These are phyloP conservation scores for Molossus molossus DNA, from an alignment of 2,797 vertebrate genomes.

Conservation along the genomic window DNA sequence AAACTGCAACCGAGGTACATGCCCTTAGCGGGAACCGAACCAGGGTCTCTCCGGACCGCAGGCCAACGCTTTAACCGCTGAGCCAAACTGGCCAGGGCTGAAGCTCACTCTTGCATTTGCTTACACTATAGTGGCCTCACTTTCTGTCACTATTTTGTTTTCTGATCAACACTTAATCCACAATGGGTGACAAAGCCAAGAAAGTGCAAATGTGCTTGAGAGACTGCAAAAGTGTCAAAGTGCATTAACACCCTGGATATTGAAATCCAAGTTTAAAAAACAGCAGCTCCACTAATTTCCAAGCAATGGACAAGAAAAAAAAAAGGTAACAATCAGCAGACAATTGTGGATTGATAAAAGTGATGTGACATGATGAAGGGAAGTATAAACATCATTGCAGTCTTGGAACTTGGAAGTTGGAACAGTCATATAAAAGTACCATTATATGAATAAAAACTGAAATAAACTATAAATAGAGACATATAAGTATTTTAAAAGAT, in stretches of 20 bases:
- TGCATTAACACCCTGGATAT: neutral
- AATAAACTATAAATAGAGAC: neutral
- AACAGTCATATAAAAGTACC: neutral
- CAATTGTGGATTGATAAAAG: neutral
- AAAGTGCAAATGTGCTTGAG: conserved; percentile 24
- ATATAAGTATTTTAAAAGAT: neutral
- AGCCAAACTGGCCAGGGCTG: too few species aligned
- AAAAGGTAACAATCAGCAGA: neutral
- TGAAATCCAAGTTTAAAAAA: conserved; percentile 23
- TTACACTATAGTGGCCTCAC: neutral
- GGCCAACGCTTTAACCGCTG: too few species aligned
- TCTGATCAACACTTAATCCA: conserved; percentile 12
- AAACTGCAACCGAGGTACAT: too few species aligned
- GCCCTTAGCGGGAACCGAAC: too few species aligned
- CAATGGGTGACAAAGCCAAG: neutral
- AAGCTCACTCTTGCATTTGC: neutral
- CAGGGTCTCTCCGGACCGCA: too few species aligned
- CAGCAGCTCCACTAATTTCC: neutral
- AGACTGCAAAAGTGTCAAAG: conserved; percentile 26
- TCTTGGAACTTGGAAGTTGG: neutral
- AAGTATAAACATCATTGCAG: neutral
- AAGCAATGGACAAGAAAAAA: neutral
- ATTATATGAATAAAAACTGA: neutral
- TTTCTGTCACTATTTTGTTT: conserved; percentile 9
- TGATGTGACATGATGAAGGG: neutral